Base-by-base conservation (phyloP, 2,797 vertebrate genomes). In the Orestias chungarensis region DNA sequence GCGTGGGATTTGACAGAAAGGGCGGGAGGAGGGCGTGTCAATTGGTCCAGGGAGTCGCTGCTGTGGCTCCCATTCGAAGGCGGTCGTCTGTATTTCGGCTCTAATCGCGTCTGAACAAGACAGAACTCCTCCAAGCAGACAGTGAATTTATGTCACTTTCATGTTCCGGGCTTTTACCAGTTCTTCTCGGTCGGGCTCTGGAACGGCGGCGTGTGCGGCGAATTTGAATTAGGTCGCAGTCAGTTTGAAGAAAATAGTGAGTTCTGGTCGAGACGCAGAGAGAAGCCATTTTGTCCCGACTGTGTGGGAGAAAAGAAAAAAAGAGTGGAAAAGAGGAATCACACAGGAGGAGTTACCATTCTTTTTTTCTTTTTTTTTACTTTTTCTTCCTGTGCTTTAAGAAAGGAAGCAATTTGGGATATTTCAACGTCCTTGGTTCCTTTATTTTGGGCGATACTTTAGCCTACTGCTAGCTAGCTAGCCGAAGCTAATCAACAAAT, bases 241-340 rank as follows among this genome's bases (percentile, higher is more conserved):
- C 94, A 94, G 94, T 93, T 93, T 91, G 91, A 94, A 94, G 93
- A 94, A 93, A n/a, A 93, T 91, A 93, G 92, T 88, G 84, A 91
- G 89, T 92, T 81, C 86, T 88, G 85, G 72, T 70, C 76, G 78
- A 79, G 85, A 64, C 79, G 78, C 84, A 86, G 82, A 88, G 90
- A 86, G 93, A 91, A 94, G 95, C 95, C 95, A 96, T 95, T 96
- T 96, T 96, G 95, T 96, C 93, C 95, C 91, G 91, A 94, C 92
- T 92, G 94, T 93, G 93, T 90, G 92, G 89, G 91, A 92, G 93
- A 91, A 87, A 82, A 91, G 89, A 92, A 82, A 91, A 88, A 92
- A 89, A 92, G 88, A 89, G 92, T 91, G 89, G 91, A 88, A 90
- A 91, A 93, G 84, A 89, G 91, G 90, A 90, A 88, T 91, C 91